Percentiles rank a stretch among this genome's conserved stretches.
phyloP scores from a whole-genome alignment of 2,888 invertebrate species.

The Xanthia togata region DNA sequence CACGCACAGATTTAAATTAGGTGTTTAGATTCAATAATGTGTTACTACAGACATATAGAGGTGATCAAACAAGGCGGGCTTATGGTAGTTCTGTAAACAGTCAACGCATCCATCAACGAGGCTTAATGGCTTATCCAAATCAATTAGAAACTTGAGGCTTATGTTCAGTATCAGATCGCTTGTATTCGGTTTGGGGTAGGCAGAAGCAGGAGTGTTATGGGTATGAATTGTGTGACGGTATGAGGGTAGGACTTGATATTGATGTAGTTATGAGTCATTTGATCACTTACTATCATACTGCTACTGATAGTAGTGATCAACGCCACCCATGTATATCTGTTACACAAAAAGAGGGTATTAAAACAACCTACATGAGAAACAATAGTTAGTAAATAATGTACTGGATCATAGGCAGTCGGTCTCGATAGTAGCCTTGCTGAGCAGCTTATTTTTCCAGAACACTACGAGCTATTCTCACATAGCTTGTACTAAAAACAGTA shows the following conservation, averaged over 20 bases:
- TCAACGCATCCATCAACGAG: slow-evolving; percentile 86
- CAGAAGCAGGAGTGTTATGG: background rate
- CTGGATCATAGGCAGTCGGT: background rate
- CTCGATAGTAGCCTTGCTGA: background rate
- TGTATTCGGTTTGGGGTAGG: slow-evolving; percentile 38
- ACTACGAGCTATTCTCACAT: background rate
- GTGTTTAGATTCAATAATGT: slow-evolving; percentile 62
- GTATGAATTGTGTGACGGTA: background rate
- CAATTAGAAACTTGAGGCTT: slow-evolving; percentile 88
- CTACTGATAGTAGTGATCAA: background rate
- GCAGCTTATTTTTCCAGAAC: background rate
- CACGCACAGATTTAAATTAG: slow-evolving; percentile 45
- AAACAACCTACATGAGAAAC: background rate
- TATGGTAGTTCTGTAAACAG: slow-evolving; percentile 81
- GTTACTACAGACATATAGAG: slow-evolving; percentile 51
- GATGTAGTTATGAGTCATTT: background rate
- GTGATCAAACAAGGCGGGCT: slow-evolving; percentile 68
- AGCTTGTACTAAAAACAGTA: background rate
- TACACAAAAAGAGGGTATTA: background rate
- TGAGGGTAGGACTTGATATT: background rate
- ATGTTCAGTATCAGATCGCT: slow-evolving; percentile 70
- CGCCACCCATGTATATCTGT: background rate
- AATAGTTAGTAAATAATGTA: background rate
- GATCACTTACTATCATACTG: too few relatives aligned
- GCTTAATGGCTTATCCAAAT: slow-evolving; percentile 89